Evolutionary conservation across 2,113 vertebrate species (phyloP).

Genomic region (Marcusenius ussheri): DNA sequence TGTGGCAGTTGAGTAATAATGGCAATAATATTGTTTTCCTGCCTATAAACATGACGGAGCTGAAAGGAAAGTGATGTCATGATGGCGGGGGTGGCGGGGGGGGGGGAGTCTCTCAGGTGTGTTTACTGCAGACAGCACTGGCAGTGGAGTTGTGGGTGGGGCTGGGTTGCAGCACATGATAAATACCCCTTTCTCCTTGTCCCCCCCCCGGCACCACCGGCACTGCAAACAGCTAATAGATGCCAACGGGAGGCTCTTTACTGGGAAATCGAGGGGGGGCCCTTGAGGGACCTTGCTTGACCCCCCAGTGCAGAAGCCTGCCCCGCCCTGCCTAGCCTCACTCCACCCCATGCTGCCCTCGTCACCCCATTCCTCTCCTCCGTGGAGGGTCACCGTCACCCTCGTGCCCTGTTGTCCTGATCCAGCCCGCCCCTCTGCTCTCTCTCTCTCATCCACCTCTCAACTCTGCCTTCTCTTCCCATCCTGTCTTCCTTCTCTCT

Average conservation of each 20-base stretch:
- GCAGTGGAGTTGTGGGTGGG: neutral
- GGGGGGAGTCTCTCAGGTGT: neutral
- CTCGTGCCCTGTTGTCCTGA: neutral
- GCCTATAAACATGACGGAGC: too few relatives aligned
- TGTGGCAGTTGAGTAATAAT: too few relatives aligned
- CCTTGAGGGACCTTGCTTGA: neutral
- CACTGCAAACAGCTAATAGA: neutral
- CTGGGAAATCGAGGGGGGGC: neutral
- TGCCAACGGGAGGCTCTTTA: neutral
- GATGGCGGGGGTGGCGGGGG: too few relatives aligned
- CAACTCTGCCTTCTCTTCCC: neutral
- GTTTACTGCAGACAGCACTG: conserved; percentile 6
- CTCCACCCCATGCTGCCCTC: neutral
- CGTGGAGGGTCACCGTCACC: neutral
- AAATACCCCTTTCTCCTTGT: neutral
- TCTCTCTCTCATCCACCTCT: neutral
- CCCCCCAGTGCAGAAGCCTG: neutral
- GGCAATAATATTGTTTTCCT: too few relatives aligned
- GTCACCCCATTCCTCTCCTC: neutral
- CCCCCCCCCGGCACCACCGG: neutral
- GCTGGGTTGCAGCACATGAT: neutral
- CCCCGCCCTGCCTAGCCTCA: too few relatives aligned
- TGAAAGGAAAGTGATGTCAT: too few relatives aligned
- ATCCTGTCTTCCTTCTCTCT: neutral
- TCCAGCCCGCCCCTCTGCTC: neutral